A percentile compares a stretch with the other conserved stretches of the same genome.
These are phyloP conservation scores for Squalus acanthias DNA, from an alignment of 2,797 vertebrate genomes.

Conservation along the genomic window DNA sequence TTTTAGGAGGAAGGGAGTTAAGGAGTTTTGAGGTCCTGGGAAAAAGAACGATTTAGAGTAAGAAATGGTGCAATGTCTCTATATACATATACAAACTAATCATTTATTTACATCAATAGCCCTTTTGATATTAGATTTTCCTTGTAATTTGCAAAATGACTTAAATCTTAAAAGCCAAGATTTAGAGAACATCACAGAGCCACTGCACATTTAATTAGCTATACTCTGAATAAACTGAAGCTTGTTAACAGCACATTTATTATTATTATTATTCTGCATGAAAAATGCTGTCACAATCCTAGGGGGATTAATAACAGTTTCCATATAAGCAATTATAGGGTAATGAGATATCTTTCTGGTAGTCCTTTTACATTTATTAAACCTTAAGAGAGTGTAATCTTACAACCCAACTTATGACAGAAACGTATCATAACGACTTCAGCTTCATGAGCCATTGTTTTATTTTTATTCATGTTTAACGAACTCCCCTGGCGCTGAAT, in stretches of 20 bases:
- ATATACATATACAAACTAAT: not conserved
- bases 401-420: not conserved
- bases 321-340: not conserved
- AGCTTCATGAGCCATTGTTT: not conserved
- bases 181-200: not conserved
- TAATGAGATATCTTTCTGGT: not conserved
- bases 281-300: not conserved
- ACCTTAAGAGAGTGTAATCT: not conserved
- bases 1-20: not conserved
- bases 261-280: conserved; percentile 12
- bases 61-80: not conserved
- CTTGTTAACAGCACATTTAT: not conserved
- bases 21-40: not conserved
- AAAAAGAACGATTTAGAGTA: not conserved
- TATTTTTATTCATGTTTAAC: not conserved
- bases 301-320: not conserved
- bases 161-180: not conserved
- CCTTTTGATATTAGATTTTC: not conserved
- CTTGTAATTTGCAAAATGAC: not conserved
- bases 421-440: not conserved
- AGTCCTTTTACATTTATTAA: not conserved
- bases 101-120: not conserved
- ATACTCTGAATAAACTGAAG: not conserved
- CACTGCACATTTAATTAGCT: not conserved
- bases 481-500: not conserved